Percentiles rank a stretch among this genome's conserved stretches.
Conservation (phyloP, 1,140 invertebrate species). For the Neodiprion virginianus region DNA sequence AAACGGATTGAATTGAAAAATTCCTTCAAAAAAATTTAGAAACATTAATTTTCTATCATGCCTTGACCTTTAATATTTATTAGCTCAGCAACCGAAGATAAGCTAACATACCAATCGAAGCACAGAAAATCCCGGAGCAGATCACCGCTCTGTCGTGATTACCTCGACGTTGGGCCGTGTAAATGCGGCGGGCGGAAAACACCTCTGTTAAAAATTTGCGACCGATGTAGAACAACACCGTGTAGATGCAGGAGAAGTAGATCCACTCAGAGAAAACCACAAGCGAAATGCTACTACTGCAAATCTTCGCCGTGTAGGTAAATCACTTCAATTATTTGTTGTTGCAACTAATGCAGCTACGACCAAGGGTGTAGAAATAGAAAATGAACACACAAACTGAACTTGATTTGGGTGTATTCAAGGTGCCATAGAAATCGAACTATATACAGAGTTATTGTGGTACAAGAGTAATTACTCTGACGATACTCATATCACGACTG, state of each 20-base stretch:
- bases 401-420: too few species aligned
- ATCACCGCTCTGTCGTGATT: constrained; percentile 21
- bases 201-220: constrained; percentile 21
- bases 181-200: constrained; percentile 12
- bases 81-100: background rate
- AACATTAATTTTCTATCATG: too few species aligned
- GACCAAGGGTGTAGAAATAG: too few species aligned
- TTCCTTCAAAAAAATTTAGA: too few species aligned
- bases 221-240: constrained; percentile 31
- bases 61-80: too few species aligned
- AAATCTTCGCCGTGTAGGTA: constrained; percentile 46
- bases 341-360: too few species aligned
- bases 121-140: constrained; percentile 18
- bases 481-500: too few species aligned
- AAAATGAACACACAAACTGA: too few species aligned
- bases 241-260: constrained; percentile 34
- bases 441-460: too few species aligned
- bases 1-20: too few species aligned
- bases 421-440: too few species aligned
- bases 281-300: constrained; percentile 49
- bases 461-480: too few species aligned
- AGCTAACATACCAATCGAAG: background rate
- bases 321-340: background rate
- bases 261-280: constrained; percentile 27
- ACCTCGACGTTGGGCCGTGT: constrained; percentile 9